Evolutionary conservation across 2,113 vertebrate species (phyloP).

Genomic region (Onychostoma macrolepis): DNA sequence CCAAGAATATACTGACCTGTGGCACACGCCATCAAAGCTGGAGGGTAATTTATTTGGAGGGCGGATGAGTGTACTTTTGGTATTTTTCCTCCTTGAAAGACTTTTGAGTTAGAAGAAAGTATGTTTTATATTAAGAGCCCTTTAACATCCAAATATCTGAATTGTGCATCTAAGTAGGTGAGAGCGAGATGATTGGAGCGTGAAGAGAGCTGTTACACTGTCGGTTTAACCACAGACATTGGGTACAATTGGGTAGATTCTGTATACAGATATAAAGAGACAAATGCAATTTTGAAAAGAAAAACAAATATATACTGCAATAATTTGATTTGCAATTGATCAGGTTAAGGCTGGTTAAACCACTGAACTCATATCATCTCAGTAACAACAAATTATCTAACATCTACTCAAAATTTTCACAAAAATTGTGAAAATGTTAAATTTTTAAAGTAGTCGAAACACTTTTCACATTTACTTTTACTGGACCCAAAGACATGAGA

Average conservation of each 20-base stretch:
- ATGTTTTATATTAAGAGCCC: neutral
- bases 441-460: neutral
- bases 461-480: neutral
- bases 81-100: neutral
- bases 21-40: conserved; percentile 27
- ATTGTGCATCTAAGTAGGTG: neutral
- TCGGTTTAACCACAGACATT: neutral
- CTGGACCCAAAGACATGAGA: neutral
- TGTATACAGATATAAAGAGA: neutral
- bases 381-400: neutral
- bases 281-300: neutral
- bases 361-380: neutral
- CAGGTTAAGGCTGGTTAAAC: neutral
- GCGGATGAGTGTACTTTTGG: neutral
- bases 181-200: neutral
- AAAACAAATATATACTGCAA: too few species aligned
- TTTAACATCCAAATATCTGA: neutral
- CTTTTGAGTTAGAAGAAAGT: neutral
- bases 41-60: conserved; percentile 21
- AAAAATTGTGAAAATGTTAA: neutral
- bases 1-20: conserved; percentile 46
- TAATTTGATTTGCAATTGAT: neutral
- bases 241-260: neutral
- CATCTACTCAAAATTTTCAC: neutral
- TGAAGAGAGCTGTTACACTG: neutral